Percentiles rank a stretch among this genome's conserved stretches.
Conservation (phyloP, 2,888 invertebrate genomes). For the Chrysina gloriosa region DNA sequence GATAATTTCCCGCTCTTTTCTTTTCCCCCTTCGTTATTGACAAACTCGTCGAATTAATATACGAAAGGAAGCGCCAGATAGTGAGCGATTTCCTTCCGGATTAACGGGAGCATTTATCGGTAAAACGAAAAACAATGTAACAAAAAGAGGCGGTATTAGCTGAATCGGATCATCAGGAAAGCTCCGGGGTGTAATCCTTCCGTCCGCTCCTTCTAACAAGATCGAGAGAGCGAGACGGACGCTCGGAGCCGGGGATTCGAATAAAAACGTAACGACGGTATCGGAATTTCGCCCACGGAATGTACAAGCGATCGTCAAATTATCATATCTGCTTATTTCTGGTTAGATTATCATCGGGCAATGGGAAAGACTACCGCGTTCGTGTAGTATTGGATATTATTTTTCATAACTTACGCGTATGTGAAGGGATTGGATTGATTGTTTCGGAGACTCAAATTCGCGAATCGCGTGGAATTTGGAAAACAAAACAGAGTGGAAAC, state of each 20-base stretch:
- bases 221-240: constrained; percentile 16
- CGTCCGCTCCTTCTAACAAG: constrained; percentile 44
- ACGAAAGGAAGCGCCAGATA: constrained; percentile 7
- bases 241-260: constrained; percentile 5
- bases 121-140: constrained; percentile 47
- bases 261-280: background rate
- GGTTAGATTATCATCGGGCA: too few species aligned
- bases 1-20: background rate
- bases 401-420: too few species aligned
- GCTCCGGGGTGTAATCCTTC: constrained; percentile 45
- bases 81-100: constrained; percentile 32
- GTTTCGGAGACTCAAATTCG: too few species aligned
- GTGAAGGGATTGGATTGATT: too few species aligned
- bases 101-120: constrained; percentile 48
- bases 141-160: constrained; percentile 45
- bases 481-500: too few species aligned
- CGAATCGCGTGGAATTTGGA: too few species aligned
- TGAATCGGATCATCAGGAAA: constrained; percentile 46
- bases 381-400: too few species aligned
- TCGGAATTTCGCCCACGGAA: background rate
- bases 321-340: too few species aligned
- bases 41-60: constrained; percentile 10
- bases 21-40: background rate
- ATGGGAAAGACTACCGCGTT: too few species aligned
- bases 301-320: background rate